Evolutionary conservation across 1,140 invertebrate genomes (phyloP), one percentile per base, ranked within the genome.

Genomic region (Drosophila orosa): DNA sequence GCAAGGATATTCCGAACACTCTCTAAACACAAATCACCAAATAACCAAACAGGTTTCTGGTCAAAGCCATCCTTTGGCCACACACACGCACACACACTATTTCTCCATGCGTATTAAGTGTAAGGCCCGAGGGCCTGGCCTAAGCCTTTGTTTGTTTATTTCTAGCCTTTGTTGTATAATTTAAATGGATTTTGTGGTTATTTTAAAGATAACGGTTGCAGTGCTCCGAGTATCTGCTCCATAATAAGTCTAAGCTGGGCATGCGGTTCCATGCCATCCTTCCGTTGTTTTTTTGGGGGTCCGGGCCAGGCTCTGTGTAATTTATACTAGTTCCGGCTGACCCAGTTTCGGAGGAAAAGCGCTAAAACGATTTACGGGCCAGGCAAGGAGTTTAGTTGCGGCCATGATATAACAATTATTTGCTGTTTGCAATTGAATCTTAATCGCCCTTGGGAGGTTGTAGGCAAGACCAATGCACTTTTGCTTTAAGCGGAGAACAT

Each of bases 171-270:
- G 75, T 79, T 74, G 42, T 71, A 83, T 89, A 87, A 89, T 87
- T 87, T 74, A 73, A 81, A 78, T 80, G 84, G 83, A 87, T 83
- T 89, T 89, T 87, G 75, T 77, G 84, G 76, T 83, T 87, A 80
- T 80, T 87, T 83, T 79, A 89, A 80, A 87, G 83, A 89, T 87
- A 83, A 89, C 72, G 55, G 73, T 74, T 80, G 59, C 79, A 60
- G 63, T 58, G 48, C 54, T 44, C 22, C 39, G 39, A 22, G 60
- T 87, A 79, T 78, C 84, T 78, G 37, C 31, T 54, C 60, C 65
- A 71, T 67, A 63, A 77, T 74, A 77, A 75, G 78, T 82, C 79
- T 54, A 68, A 67, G 61, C 78, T 65, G 42, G 45, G 10, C 66
- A 45, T 44, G 66, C 27, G 39, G 62, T 69, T 50, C 47, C 47